These are phyloP conservation scores for Gymnodraco acuticeps DNA, from an alignment of 2,797 vertebrate species.

Conservation along the genomic window DNA sequence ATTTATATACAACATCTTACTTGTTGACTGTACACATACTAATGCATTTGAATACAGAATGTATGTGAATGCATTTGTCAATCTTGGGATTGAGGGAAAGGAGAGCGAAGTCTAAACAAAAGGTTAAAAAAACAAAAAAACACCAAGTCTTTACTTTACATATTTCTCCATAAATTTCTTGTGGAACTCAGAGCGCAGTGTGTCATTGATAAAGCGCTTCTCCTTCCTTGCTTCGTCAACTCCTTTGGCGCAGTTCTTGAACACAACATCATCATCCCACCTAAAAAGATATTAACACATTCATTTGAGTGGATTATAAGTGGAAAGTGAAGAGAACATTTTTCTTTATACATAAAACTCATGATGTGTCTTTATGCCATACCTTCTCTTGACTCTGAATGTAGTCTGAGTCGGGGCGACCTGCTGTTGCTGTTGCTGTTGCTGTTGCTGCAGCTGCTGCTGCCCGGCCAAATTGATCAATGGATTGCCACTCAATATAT, in stretches of 20 bases:
- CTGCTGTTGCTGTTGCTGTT: conserved; percentile 54
- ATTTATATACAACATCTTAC: conserved; percentile 58
- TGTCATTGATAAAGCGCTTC: conserved; percentile 98
- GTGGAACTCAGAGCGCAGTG: conserved; percentile 97
- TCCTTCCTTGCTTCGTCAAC: conserved; percentile 95
- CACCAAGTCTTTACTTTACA: conserved; percentile 88
- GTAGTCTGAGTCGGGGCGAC: conserved; percentile 81
- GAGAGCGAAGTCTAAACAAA: conserved; percentile 19
- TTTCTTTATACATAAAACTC: neutral
- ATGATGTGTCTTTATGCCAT: conserved; percentile 40
- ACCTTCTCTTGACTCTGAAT: conserved; percentile 98
- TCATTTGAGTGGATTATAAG: neutral
- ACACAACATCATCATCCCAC: conserved; percentile 99
- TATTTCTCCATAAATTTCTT: conserved; percentile 99
- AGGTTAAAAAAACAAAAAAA: conserved; percentile 12
- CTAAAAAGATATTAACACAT: conserved; percentile 75
- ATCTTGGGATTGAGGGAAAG: conserved; percentile 2
- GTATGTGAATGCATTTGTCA: conserved; percentile 19
- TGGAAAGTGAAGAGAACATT: neutral
- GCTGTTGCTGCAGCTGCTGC: conserved; percentile 86
- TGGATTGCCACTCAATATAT: conserved; percentile 97
- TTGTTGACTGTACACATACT: conserved; percentile 37
- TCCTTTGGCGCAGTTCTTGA: conserved; percentile 97
- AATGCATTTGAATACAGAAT: conserved; percentile 27
- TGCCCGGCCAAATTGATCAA: conserved; percentile 94